phyloP scores from a whole-genome alignment of 2,113 vertebrate species.

The Panthera uncia region DNA sequence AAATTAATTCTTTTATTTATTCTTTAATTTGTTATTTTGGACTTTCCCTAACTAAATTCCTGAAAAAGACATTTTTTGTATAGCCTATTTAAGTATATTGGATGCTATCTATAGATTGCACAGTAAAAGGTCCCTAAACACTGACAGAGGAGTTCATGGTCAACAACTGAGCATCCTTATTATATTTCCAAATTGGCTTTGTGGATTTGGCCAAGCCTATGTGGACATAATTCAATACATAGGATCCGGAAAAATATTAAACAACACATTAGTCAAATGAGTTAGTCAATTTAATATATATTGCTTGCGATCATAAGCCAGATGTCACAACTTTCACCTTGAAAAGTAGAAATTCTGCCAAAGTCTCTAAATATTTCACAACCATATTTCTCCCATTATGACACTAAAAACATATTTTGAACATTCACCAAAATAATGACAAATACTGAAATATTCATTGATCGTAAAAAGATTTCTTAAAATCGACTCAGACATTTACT shows the following conservation, averaged over 20 bases:
- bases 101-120: background rate
- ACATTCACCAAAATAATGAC: background rate
- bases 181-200: background rate
- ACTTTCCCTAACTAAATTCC: background rate
- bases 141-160: background rate
- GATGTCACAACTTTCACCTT: background rate
- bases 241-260: background rate
- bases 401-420: background rate
- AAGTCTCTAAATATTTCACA: background rate
- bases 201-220: background rate
- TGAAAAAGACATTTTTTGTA: background rate
- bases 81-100: background rate
- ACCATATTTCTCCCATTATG: background rate
- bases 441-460: background rate
- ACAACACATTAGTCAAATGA: background rate
- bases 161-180: background rate
- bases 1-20: background rate
- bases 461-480: constrained; percentile 46
- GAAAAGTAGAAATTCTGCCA: background rate
- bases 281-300: background rate
- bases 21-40: background rate
- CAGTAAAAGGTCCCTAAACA: background rate
- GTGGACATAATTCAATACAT: background rate
- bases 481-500: background rate
- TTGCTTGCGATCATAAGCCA: background rate